These are phyloP conservation scores for Lysandra bellargus DNA, from an alignment of 2,888 invertebrate species.

Conservation along the genomic window DNA sequence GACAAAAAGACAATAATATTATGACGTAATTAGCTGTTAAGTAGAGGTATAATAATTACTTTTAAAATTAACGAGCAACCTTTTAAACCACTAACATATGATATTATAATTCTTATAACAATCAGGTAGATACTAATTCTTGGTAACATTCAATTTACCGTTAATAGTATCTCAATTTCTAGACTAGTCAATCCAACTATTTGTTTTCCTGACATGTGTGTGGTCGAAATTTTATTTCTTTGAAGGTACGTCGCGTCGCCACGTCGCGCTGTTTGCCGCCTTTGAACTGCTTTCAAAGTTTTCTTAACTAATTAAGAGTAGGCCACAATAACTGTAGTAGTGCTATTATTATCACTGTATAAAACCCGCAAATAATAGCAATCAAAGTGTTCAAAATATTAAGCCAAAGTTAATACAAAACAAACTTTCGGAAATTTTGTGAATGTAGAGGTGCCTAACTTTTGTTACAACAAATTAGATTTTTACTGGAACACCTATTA, in stretches of 20 bases:
- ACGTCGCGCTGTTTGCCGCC: constrained; percentile 53
- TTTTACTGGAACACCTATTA: too few species aligned
- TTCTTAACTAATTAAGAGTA: background rate
- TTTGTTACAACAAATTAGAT: too few species aligned
- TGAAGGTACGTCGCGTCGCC: constrained; percentile 58
- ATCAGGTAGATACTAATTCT: too few species aligned
- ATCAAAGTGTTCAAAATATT: too few species aligned
- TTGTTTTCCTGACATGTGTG: constrained; percentile 52
- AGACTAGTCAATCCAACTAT: constrained; percentile 43
- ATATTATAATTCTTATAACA: background rate
- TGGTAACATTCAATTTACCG: background rate
- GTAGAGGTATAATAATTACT: background rate
- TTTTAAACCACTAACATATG: background rate
- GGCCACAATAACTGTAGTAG: background rate
- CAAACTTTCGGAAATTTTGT: too few species aligned
- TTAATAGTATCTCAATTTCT: constrained; percentile 41
- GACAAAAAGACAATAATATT: too few species aligned
- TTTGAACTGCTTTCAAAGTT: constrained; percentile 32
- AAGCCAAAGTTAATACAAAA: too few species aligned
- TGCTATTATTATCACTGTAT: too few species aligned
- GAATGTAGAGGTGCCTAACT: too few species aligned
- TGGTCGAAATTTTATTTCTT: constrained; percentile 62
- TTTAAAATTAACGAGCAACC: background rate
- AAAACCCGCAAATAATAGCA: too few species aligned
- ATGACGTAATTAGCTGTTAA: too few species aligned